These are phyloP conservation scores for Embidobia sp. DNA, from an alignment of 2,888 invertebrate genomes.

Conservation along the genomic window DNA sequence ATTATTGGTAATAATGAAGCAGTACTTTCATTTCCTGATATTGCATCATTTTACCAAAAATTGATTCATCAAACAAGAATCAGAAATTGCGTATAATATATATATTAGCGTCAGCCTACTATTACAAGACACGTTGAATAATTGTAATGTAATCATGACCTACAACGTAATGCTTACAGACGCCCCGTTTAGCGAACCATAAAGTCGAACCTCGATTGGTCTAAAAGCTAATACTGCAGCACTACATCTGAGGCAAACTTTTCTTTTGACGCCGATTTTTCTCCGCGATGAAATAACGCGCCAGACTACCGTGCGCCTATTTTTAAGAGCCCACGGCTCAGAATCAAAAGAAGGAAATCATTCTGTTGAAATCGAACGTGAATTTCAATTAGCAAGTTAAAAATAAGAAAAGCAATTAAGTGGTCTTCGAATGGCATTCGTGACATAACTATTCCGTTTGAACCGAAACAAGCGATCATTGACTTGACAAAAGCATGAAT, in stretches of 20 bases:
- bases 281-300: constrained; percentile 12
- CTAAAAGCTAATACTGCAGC: constrained; percentile 32
- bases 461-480: constrained; percentile 27
- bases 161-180: background rate
- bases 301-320: constrained; percentile 1
- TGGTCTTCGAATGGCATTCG: background rate
- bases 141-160: no score
- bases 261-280: constrained; percentile 10
- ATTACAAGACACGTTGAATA: no score
- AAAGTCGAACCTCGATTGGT: constrained; percentile 26
- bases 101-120: no score
- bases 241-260: constrained; percentile 28
- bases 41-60: no score
- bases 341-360: background rate
- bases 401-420: constrained; percentile 20
- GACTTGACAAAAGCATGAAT: constrained; percentile 47
- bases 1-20: no score
- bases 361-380: no score
- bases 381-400: background rate
- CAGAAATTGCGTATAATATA: no score
- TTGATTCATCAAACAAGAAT: no score
- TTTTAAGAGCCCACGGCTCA: background rate
- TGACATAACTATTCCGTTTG: constrained; percentile 15
- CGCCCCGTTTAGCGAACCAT: constrained; percentile 25
- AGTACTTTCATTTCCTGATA: no score